Evolutionary conservation across 2,113 vertebrate genomes (phyloP).

Genomic region (Neoarius graeffei): DNA sequence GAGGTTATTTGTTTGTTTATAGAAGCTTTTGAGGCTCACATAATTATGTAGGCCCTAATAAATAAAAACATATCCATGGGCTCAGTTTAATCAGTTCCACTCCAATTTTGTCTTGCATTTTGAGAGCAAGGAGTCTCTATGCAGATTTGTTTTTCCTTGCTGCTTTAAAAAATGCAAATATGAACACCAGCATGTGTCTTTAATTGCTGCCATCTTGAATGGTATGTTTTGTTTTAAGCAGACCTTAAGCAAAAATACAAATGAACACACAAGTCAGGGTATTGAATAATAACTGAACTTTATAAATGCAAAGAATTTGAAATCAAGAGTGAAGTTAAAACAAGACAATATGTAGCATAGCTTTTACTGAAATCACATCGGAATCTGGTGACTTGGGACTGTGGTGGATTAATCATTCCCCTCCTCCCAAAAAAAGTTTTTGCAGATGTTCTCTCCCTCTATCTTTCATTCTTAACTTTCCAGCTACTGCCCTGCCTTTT

Average conservation of each 20-base stretch:
- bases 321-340: neutral
- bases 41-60: too few species aligned
- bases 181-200: conserved; percentile 72
- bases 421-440: neutral
- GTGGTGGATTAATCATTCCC: conserved; percentile 16
- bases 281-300: conserved; percentile 18
- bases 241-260: conserved; percentile 62
- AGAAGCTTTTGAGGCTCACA: too few species aligned
- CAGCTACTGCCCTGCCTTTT: conserved; percentile 37
- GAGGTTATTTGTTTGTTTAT: too few species aligned
- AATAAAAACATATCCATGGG: neutral
- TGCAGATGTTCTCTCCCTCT: conserved; percentile 34
- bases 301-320: conserved; percentile 16
- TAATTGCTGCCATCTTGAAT: conserved; percentile 71
- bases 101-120: neutral
- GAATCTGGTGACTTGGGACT: conserved; percentile 19
- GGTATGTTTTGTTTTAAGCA: conserved; percentile 63
- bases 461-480: neutral
- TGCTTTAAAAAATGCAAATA: conserved; percentile 66
- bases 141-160: conserved; percentile 40
- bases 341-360: neutral
- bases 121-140: neutral
- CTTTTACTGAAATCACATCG: conserved; percentile 6
- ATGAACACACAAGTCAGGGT: conserved; percentile 11
- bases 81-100: conserved; percentile 10